Conservation (phyloP, 2,888 invertebrate species). For the Brachynemurus nebulosus region DNA sequence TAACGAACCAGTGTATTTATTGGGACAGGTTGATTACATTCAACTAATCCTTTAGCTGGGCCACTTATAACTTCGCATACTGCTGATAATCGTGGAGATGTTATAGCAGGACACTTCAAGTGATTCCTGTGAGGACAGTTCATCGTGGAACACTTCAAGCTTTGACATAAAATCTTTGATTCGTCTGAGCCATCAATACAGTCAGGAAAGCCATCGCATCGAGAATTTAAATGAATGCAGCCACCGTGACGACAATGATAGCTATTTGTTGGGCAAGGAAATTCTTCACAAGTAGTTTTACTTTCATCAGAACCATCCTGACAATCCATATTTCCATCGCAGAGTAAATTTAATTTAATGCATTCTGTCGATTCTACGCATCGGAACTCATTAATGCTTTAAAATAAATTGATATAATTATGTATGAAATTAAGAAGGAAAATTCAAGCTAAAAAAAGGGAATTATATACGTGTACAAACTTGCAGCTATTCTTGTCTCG, state of each 20-base stretch:
- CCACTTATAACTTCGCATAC: conserved; percentile 25
- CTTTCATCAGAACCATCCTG: conserved; percentile 21
- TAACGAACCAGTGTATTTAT: conserved; percentile 26
- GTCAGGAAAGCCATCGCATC: conserved; percentile 19
- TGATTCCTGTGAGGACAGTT: conserved; percentile 13
- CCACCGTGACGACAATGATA: conserved; percentile 21
- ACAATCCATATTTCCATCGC: conserved; percentile 20
- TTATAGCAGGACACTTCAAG: conserved; percentile 20
- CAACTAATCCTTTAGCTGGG: conserved; percentile 23
- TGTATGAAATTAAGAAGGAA: too few species aligned
- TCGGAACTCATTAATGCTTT: conserved; percentile 19
- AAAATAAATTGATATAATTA: too few species aligned
- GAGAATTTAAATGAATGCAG: conserved; percentile 16
- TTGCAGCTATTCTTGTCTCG: conserved; percentile 16
- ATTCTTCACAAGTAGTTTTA: conserved; percentile 16
- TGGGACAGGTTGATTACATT: conserved; percentile 25
- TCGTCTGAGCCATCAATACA: conserved; percentile 22
- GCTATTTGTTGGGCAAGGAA: conserved; percentile 18
- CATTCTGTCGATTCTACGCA: conserved; percentile 20
- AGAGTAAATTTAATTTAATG: conserved; percentile 16
- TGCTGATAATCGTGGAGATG: conserved; percentile 18
- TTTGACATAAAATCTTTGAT: conserved; percentile 16
- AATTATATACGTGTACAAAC: conserved; percentile 11
- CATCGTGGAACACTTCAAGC: conserved; percentile 11
- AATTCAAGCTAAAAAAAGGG: neutral